Evolutionary conservation across 2,888 invertebrate genomes (phyloP), one percentile per base, ranked within the genome.

Genomic region (Synergus laeviventris): DNA sequence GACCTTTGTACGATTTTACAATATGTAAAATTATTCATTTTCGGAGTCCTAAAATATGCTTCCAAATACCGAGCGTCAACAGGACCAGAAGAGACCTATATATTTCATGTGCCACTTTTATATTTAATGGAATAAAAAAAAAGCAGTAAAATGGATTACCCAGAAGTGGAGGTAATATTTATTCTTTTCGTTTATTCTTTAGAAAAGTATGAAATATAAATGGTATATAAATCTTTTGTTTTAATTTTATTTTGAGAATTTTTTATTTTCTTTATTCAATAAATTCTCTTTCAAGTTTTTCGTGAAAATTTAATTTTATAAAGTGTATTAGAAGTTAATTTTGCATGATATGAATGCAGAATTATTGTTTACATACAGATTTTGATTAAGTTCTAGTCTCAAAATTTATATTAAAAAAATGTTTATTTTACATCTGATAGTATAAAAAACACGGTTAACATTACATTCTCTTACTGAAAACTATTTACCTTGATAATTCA

Each of bases 101-200:
- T 62, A 45, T 70, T 54, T 24, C 45, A 31, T 12, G 45, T n/a
- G 70, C 11, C n/a, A 62, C 11, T 62, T 31, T 70, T 45, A 54
- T 36, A 70, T 70, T 45, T 31, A 70, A n/a, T 31, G 16, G 8
- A 70, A n/a, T 70, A 49, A 60, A 21, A 39, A 73, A 66, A 9
- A 56, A 61, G 54, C 75, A 24, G 42, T 66, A 70, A 18, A 8
- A 85, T 85, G 85, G 84, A 85, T 73, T 80, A 81, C 70, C 79
- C 81, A 1, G 85, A 84, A 64, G 81, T 74, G 18, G 83, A 85
- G 84, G 85, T 85, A 79, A 45, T 18, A 45, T 66, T 24, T 3
- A 70, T 36, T 5, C 36, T 75, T 64, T 56, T 4, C 18, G 1
- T 14, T 24, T n/a, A 73, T 60, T 60, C 16, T 31, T 54, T 49